phyloP scores from a whole-genome alignment of 2,888 invertebrate genomes.

The Sceliomorpha sp. region DNA sequence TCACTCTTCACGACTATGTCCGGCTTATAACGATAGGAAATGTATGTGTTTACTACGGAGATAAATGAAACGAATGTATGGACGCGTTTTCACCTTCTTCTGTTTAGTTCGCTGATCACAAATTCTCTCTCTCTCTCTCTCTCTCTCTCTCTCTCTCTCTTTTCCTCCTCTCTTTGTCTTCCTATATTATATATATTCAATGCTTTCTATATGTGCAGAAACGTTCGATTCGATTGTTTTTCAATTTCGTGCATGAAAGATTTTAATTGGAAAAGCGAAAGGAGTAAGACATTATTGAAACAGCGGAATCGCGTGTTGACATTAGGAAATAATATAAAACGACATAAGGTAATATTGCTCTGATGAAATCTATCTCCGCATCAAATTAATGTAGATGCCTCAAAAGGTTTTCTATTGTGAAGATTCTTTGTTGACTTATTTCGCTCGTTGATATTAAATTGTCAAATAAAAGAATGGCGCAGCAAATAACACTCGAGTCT shows the following conservation, averaged over 20 bases:
- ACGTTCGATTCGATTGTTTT: constrained; percentile 19
- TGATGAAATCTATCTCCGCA: too few species aligned
- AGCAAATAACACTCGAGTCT: too few species aligned
- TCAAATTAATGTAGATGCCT: too few species aligned
- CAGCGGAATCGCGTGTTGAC: not conserved
- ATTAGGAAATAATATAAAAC: too few species aligned
- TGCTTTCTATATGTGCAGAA: constrained; percentile 14
- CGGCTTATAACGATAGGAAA: constrained; percentile 37
- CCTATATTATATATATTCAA: constrained; percentile 13
- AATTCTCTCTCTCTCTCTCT: too few species aligned
- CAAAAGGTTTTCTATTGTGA: too few species aligned
- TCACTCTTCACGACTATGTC: constrained; percentile 24
- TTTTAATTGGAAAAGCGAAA: not conserved
- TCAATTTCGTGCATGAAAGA: constrained; percentile 11
- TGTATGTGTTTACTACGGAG: constrained; percentile 39
- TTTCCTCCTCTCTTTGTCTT: too few species aligned
- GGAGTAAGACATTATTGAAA: not conserved
- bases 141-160: too few species aligned
- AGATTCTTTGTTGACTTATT: too few species aligned
- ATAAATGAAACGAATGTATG: constrained; percentile 29
- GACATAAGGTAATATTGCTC: too few species aligned
- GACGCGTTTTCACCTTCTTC: constrained; percentile 20
- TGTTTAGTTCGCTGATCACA: constrained; percentile 20
- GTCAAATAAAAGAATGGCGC: too few species aligned
- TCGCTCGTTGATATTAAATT: too few species aligned